Percentiles rank a stretch among this genome's conserved stretches.
Evolutionary conservation across 2,797 vertebrate genomes (phyloP).

Genomic region (Florisuga fusca): DNA sequence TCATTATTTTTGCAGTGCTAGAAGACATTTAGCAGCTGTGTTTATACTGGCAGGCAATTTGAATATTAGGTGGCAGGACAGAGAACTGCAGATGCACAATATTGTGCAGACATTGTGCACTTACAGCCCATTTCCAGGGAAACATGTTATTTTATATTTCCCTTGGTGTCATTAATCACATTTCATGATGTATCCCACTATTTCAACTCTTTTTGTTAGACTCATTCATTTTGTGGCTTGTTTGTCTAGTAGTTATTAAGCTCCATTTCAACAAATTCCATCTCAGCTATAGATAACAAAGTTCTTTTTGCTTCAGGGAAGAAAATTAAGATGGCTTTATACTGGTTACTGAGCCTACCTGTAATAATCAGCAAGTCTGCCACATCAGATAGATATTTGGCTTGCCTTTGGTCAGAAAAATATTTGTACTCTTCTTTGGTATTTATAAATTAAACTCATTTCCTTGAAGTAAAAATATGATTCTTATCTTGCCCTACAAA

Average conservation of each 20-base stretch:
- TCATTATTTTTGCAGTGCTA: conserved; percentile 79
- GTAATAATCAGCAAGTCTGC: not conserved
- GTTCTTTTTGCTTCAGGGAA: conserved; percentile 3
- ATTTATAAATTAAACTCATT: conserved; percentile 54
- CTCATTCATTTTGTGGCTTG: conserved; percentile 49
- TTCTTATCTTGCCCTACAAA: conserved; percentile 26
- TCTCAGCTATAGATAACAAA: conserved; percentile 17
- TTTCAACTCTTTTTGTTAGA: conserved; percentile 38
- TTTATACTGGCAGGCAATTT: conserved; percentile 84
- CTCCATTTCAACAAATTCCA: conserved; percentile 57
- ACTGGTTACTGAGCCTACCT: conserved; percentile 26
- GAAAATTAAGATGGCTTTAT: conserved; percentile 16
- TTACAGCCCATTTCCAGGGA: conserved; percentile 72
- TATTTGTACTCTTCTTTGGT: not conserved
- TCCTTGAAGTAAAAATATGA: conserved; percentile 6
- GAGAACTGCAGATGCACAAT: conserved; percentile 79
- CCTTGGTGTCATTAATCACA: conserved; percentile 79
- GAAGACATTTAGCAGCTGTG: conserved; percentile 86
- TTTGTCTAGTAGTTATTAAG: conserved; percentile 61
- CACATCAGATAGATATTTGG: conserved; percentile 30
- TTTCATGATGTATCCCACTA: conserved; percentile 61
- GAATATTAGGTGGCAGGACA: conserved; percentile 83
- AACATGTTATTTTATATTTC: conserved; percentile 76
- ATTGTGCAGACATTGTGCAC: conserved; percentile 76
- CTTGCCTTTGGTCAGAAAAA: conserved; percentile 36